Percentiles rank a stretch among this genome's conserved stretches.
Conservation (phyloP, 1,140 invertebrate species). For the Drosophila eugracilis region DNA sequence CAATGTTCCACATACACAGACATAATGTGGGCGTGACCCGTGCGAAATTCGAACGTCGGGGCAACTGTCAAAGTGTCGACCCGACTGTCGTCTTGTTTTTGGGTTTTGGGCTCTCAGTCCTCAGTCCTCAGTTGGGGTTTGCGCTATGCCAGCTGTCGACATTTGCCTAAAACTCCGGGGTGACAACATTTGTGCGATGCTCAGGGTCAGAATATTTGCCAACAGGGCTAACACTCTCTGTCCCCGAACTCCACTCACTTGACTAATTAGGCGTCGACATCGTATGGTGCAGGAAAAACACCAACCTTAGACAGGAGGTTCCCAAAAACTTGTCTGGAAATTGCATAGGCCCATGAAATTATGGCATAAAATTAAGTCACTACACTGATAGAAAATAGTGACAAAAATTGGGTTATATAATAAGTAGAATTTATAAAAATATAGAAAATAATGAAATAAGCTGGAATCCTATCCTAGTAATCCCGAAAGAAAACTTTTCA, state of each 20-base stretch:
- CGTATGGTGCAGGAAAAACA: constrained; percentile 3
- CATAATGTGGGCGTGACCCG: constrained; percentile 58
- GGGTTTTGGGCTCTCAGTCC: constrained; percentile 1
- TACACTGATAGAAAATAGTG: background rate
- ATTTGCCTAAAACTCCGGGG: constrained; percentile 48
- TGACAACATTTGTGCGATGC: constrained; percentile 38
- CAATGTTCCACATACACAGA: constrained; percentile 33
- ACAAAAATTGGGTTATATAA: no score
- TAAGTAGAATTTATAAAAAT: no score
- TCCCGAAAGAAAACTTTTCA: no score
- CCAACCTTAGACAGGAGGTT: constrained; percentile 11
- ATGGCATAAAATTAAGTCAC: background rate
- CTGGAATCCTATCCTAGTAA: background rate
- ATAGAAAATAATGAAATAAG: no score
- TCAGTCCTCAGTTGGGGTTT: constrained; percentile 26
- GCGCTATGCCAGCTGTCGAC: constrained; percentile 60
- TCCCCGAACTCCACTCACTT: background rate
- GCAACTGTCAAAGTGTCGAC: constrained; percentile 37
- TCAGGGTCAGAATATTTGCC: constrained; percentile 24
- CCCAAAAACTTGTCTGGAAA: constrained; percentile 30
- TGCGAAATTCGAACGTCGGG: constrained; percentile 23
- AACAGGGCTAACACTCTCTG: background rate
- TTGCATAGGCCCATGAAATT: background rate
- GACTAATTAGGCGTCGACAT: constrained; percentile 66
- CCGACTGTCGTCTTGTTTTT: constrained; percentile 27